Base-by-base conservation (phyloP, 2,797 vertebrate species). In the Acanthopagrus latus region DNA sequence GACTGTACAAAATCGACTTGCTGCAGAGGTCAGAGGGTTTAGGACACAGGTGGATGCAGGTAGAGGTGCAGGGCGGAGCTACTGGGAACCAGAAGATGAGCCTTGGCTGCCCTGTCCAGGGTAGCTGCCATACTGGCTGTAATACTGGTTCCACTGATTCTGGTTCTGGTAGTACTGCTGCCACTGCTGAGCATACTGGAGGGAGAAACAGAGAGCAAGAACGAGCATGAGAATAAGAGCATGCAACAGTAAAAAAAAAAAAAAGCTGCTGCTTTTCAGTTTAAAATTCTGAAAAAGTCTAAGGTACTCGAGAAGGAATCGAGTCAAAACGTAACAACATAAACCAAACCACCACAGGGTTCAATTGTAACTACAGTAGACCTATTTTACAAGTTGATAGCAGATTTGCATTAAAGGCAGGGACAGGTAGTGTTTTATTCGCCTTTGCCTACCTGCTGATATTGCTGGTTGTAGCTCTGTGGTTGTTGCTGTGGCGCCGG, bases 141-240 rank as follows among this genome's bases (percentile, higher is more conserved):
- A 98, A 94, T 97, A 98, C 21, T 97, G 97, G 63, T 96, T 96
- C 97, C 97, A 98, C 92, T 97, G 97, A 91, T 95, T 95, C 95
- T 97, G 97, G 94, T 96, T 97, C 93, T 97, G 97, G 91, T 98
- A 98, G 95, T 97, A 98, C 93, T 97, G 97, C 95, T 95, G 97
- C 97, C 97, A 98, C 89, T 97, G 97, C 93, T 97, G 97, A 74
- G 96, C 95, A 2, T 97, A 97, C 97, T 98, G 92, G 16, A 76
- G 51, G 9, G 17, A 71, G 8, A 71, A 58, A 72, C 8, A 69
- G 25, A 43, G 23, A 23, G 21, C 2, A 59, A 25, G 23, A 2
- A 72, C 21, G 29, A 62, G 46, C 52, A 9, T 33, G 29, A 33
- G 29, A 33, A 23, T 84, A 18, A 83, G 74, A 56, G 10, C 17